Conservation (phyloP, 2,888 invertebrate genomes). For the Athetis lepigone region DNA sequence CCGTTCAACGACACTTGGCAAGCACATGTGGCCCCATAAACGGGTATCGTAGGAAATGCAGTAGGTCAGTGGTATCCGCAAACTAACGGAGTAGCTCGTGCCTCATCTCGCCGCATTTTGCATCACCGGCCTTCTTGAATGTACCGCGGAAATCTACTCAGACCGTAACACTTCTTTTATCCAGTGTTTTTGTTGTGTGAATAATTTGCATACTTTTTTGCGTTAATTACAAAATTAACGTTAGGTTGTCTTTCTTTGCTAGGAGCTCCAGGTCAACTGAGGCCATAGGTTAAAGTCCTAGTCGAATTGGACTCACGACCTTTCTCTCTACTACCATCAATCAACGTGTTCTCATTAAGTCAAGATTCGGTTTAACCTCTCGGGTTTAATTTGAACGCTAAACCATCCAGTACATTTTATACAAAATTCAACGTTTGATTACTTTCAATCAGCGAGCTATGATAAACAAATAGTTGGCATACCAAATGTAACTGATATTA, state of each 20-base stretch:
- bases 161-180: conserved; percentile 12
- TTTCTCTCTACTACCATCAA: conserved; percentile 20
- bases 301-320: conserved; percentile 29
- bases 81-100: conserved; percentile 52
- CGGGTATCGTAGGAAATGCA: conserved; percentile 41
- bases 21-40: conserved; percentile 20
- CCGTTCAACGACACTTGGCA: conserved; percentile 22
- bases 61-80: conserved; percentile 68
- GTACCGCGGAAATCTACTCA: conserved; percentile 13
- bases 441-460: conserved; percentile 6
- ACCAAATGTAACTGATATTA: conserved; percentile 11
- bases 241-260: conserved; percentile 5
- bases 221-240: neutral
- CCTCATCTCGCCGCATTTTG: conserved; percentile 39
- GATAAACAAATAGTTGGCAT: conserved; percentile 17
- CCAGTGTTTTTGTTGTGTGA: neutral
- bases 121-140: conserved; percentile 17
- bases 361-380: conserved; percentile 11
- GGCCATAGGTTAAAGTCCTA: conserved; percentile 16
- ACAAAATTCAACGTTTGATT: conserved; percentile 10
- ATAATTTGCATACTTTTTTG: neutral
- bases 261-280: conserved; percentile 26
- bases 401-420: conserved; percentile 14
- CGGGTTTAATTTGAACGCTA: neutral
- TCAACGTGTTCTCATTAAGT: conserved; percentile 17